A percentile compares a stretch with the other conserved stretches of the same genome.
These are phyloP conservation scores for Coturnix japonica DNA, from an alignment of 2,113 vertebrate genomes.

Conservation along the genomic window DNA sequence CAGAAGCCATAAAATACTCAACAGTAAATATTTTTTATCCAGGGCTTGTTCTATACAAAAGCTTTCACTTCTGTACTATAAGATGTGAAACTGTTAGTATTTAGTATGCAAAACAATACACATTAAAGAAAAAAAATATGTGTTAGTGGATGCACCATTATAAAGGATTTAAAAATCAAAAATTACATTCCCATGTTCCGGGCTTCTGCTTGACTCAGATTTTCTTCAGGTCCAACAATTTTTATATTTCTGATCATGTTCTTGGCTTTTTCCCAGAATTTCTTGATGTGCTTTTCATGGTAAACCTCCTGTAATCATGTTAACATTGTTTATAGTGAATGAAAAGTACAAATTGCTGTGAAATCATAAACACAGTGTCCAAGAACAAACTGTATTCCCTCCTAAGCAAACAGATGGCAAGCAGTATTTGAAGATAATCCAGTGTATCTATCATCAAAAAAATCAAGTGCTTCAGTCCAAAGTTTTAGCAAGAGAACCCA, in stretches of 20 bases:
- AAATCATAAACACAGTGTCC: conserved; percentile 9
- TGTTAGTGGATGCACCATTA: background rate
- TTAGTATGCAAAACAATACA: background rate
- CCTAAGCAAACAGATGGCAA: conserved; percentile 16
- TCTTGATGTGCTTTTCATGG: conserved; percentile 96
- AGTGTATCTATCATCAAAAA: background rate
- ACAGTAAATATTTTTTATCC: background rate
- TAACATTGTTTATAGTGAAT: conserved; percentile 46
- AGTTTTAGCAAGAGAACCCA: background rate
- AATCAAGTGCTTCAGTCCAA: background rate
- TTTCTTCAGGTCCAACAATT: conserved; percentile 96
- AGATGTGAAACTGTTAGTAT: background rate
- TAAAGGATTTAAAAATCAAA: background rate
- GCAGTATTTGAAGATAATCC: background rate
- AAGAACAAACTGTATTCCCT: conserved; percentile 35
- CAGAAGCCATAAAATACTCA: background rate
- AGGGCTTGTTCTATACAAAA: background rate
- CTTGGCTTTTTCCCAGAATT: conserved; percentile 92
- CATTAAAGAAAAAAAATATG: background rate
- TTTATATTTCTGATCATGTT: conserved; percentile 86
- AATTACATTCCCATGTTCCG: conserved; percentile 98
- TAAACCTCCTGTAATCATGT: conserved; percentile 90
- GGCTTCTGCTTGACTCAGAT: conserved; percentile 93
- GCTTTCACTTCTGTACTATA: background rate
- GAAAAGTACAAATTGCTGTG: background rate